Evolutionary conservation across 2,888 invertebrate genomes (phyloP).

Genomic region (Mermis nigrescens): DNA sequence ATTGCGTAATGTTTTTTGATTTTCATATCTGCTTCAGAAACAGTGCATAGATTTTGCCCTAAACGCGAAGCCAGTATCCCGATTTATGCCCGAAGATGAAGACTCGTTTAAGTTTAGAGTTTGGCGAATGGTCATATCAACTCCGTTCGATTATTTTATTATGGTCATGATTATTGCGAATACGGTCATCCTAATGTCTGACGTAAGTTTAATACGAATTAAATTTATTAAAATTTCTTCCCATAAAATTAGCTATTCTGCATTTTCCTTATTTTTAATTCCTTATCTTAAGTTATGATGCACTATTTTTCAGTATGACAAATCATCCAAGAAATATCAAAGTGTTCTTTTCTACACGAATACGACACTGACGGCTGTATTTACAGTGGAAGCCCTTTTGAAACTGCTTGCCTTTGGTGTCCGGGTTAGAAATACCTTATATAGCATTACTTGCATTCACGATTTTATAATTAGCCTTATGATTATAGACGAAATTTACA

Average conservation of each 20-base stretch:
- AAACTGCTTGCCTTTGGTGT: conserved; percentile 99
- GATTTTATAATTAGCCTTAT: too few species aligned
- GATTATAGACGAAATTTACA: too few species aligned
- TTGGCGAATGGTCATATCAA: conserved; percentile 93
- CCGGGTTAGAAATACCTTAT: conserved; percentile 66
- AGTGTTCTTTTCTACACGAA: conserved; percentile 77
- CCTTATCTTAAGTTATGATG: background rate
- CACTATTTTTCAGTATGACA: conserved; percentile 22
- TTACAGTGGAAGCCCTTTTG: conserved; percentile 97
- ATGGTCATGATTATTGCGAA: conserved; percentile 99
- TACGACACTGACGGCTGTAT: conserved; percentile 97
- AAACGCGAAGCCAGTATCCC: conserved; percentile 86
- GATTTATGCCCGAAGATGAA: conserved; percentile 97
- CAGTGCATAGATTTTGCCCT: conserved; percentile 99
- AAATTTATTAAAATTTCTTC: background rate
- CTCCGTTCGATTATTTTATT: conserved; percentile 98
- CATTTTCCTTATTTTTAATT: background rate
- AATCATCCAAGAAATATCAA: conserved; percentile 26
- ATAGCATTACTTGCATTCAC: too few species aligned
- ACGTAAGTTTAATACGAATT: conserved; percentile 49
- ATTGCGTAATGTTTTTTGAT: too few species aligned
- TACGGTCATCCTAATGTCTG: conserved; percentile 98
- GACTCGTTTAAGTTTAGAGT: conserved; percentile 94
- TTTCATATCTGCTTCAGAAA: conserved; percentile 89
- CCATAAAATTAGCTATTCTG: too few species aligned